phyloP scores from a whole-genome alignment of 2,797 vertebrate genomes.

The Varecia variegata region DNA sequence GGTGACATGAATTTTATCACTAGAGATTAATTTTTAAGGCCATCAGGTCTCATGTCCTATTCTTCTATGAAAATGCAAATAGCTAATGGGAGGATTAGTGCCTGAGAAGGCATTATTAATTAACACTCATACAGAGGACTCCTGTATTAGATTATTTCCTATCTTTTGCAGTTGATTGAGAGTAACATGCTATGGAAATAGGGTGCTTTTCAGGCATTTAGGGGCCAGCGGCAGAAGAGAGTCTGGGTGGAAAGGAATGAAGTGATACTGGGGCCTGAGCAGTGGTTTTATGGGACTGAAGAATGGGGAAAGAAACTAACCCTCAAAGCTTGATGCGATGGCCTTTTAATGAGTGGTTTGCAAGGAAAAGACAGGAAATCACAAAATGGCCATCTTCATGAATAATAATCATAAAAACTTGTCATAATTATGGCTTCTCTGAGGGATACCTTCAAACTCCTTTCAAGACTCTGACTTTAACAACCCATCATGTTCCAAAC shows the following conservation, averaged over 20 bases:
- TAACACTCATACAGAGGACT: neutral
- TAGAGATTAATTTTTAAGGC: constrained; percentile 41
- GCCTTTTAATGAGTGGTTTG: neutral
- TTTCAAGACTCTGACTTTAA: constrained; percentile 1
- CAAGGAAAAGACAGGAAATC: neutral
- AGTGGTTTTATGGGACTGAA: neutral
- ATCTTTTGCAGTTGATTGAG: neutral
- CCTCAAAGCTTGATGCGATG: neutral
- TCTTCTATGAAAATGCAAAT: constrained; percentile 37
- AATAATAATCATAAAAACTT: neutral
- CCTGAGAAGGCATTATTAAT: neutral
- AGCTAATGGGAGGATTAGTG: neutral
- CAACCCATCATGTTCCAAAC: neutral
- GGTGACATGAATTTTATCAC: neutral
- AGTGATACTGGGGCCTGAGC: neutral
- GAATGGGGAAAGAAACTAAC: neutral
- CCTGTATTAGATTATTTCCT: neutral
- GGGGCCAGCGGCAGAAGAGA: neutral
- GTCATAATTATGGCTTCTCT: neutral
- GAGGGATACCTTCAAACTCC: neutral
- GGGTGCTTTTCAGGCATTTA: neutral
- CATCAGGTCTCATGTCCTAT: neutral
- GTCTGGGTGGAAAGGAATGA: neutral
- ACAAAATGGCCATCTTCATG: neutral
- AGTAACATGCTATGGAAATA: neutral